phyloP scores from a whole-genome alignment of 2,888 invertebrate genomes.

The Macrophya annulata region DNA sequence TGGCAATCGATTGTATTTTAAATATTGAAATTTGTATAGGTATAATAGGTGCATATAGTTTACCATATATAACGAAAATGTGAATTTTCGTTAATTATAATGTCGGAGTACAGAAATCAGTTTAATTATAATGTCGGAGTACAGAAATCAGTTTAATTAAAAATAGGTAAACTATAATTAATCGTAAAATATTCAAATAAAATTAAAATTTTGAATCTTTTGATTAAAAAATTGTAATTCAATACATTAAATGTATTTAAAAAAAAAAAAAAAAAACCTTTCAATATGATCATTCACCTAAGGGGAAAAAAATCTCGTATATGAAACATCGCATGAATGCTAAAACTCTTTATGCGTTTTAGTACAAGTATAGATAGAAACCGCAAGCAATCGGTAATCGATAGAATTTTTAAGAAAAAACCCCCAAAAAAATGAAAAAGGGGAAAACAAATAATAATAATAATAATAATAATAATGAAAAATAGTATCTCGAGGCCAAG shows the following conservation, averaged over 20 bases:
- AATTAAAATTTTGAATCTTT: too few relatives aligned
- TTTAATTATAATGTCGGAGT: too few relatives aligned
- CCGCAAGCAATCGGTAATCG: background rate
- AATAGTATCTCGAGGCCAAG: constrained; percentile 25
- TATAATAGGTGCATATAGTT: too few relatives aligned
- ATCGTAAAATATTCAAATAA: background rate
- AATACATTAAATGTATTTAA: too few relatives aligned
- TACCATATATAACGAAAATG: too few relatives aligned
- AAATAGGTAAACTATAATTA: too few relatives aligned
- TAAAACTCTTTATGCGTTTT: background rate
- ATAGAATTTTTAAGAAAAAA: background rate
- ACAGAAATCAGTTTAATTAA: background rate
- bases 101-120: background rate
- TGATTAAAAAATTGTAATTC: background rate
- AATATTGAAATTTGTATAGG: too few relatives aligned
- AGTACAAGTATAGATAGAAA: background rate
- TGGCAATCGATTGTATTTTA: too few relatives aligned
- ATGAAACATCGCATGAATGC: background rate
- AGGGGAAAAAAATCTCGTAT: background rate
- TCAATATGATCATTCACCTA: background rate
- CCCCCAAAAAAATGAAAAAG: background rate
- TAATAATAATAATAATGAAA: background rate
- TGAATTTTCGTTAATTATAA: too few relatives aligned
- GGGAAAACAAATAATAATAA: background rate
- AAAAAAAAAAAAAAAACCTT: background rate